Conservation (phyloP, 2,888 invertebrate genomes). For the Erynnis tages region DNA sequence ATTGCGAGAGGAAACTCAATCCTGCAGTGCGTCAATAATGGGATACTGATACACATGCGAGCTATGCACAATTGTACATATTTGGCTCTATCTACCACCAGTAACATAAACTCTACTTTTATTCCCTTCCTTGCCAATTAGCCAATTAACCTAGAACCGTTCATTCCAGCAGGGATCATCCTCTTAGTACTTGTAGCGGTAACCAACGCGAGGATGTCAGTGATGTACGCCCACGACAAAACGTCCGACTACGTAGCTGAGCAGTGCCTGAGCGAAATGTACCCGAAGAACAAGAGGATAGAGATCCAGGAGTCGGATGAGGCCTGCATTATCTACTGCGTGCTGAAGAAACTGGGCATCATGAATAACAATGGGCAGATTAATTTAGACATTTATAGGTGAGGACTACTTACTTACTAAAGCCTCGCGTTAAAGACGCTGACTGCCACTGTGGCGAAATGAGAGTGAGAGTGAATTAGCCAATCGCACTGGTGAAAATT, state of each 20-base stretch:
- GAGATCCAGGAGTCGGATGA: slow-evolving; percentile 69
- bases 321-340: slow-evolving; percentile 70
- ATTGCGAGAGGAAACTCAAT: too few species aligned
- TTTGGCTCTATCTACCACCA: too few species aligned
- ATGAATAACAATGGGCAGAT: slow-evolving; percentile 61
- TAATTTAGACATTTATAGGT: slow-evolving; percentile 68
- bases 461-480: too few species aligned
- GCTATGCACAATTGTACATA: too few species aligned
- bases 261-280: slow-evolving; percentile 69
- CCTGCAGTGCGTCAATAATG: too few species aligned
- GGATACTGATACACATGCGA: too few species aligned
- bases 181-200: slow-evolving; percentile 38
- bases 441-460: too few species aligned
- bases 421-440: too few species aligned
- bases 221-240: slow-evolving; percentile 73
- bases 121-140: too few species aligned
- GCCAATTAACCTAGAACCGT: too few species aligned
- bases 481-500: too few species aligned
- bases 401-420: not conserved
- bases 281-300: slow-evolving; percentile 52
- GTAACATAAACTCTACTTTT: too few species aligned
- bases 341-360: slow-evolving; percentile 68
- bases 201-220: slow-evolving; percentile 55
- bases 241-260: slow-evolving; percentile 58
- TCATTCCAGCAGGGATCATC: slow-evolving; percentile 32